Conservation (phyloP, 2,797 vertebrate species). For the Macrochelys suwanniensis region DNA sequence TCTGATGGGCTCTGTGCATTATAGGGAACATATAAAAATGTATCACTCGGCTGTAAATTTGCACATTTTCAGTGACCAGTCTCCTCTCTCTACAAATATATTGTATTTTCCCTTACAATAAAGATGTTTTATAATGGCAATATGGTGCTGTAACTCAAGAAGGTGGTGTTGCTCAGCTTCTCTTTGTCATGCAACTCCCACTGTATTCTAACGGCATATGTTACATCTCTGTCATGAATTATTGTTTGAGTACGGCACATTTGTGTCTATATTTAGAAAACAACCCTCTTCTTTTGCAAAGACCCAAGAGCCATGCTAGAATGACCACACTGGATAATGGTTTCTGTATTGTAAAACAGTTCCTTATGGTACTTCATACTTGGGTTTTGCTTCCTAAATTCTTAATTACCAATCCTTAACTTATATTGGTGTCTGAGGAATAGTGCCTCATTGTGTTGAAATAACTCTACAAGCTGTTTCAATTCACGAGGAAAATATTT, state of each 20-base stretch:
- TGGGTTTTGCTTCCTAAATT: slow-evolving; percentile 74
- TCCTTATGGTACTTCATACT: slow-evolving; percentile 47
- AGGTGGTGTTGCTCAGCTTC: slow-evolving; percentile 72
- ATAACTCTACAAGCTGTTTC: slow-evolving; percentile 44
- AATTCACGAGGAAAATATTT: slow-evolving; percentile 36
- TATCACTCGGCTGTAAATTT: slow-evolving; percentile 70
- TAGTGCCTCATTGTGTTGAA: slow-evolving; percentile 61
- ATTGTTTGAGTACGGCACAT: slow-evolving; percentile 52
- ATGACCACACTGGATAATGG: slow-evolving; percentile 68
- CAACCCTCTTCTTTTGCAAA: slow-evolving; percentile 42
- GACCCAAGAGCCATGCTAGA: slow-evolving; percentile 47
- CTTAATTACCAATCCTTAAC: slow-evolving; percentile 68
- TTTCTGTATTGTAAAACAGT: slow-evolving; percentile 64
- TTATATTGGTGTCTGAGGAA: slow-evolving; percentile 53
- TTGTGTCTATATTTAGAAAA: slow-evolving; percentile 72
- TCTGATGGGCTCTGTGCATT: slow-evolving; percentile 32
- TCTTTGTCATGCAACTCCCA: slow-evolving; percentile 73
- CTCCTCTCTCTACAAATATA: slow-evolving; percentile 76
- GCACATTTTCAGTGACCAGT: slow-evolving; percentile 67
- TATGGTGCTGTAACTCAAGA: slow-evolving; percentile 73
- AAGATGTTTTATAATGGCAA: slow-evolving; percentile 77
- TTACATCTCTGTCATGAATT: slow-evolving; percentile 73
- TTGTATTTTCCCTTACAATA: slow-evolving; percentile 75
- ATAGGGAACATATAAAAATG: slow-evolving; percentile 32
- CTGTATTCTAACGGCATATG: slow-evolving; percentile 72